Base-by-base conservation (phyloP, 2,113 vertebrate species). In the Bubalus kerabau region DNA sequence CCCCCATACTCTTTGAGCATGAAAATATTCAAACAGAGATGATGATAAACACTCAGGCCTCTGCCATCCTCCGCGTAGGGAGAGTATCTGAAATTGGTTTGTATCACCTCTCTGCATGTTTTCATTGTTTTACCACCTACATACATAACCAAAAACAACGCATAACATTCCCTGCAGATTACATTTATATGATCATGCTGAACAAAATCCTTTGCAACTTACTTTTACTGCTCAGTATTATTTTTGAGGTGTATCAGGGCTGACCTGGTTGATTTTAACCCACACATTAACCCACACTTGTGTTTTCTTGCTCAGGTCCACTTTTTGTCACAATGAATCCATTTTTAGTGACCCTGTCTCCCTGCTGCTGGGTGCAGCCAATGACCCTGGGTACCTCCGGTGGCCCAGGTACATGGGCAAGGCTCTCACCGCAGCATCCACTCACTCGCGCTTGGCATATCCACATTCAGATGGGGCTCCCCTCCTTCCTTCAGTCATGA, bases 381-480 rank as follows among this genome's bases (percentile, higher is more conserved):
- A 7, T 26, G 26, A 32, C 57, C 60, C 50, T 17, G 62, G 60
- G 52, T 19, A 71, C 52, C 21, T 8, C 2, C 0, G 36, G 11
- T 19, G 28, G n/a, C 23, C 6, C 76, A 15, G 40, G 30, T 13
- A 2, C 30, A n/a, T 0, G 4, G 81, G 5, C 32, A 36, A 36
- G 83, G 54, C 16, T 46, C 74, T 80, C 32, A 3, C n/a, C 3
- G 43, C 36, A 52, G 30, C 87, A 26, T 1, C n/a, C 50, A 2
- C 15, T 36, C 6, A 0, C 43, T 57, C 19, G 1, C 1, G 4
- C 28, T 7, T 2, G 3, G 3, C 28, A 84, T 5, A 0, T 32
- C 52, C 30, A 60, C 50, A 7, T 40, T 30, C 59, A 26, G 40
- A 62, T 57, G 32, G 46, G 78, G 50, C 5, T 21, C 67, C 46